Evolutionary conservation across 2,888 invertebrate genomes (phyloP).

Genomic region (Cantharis rufa): DNA sequence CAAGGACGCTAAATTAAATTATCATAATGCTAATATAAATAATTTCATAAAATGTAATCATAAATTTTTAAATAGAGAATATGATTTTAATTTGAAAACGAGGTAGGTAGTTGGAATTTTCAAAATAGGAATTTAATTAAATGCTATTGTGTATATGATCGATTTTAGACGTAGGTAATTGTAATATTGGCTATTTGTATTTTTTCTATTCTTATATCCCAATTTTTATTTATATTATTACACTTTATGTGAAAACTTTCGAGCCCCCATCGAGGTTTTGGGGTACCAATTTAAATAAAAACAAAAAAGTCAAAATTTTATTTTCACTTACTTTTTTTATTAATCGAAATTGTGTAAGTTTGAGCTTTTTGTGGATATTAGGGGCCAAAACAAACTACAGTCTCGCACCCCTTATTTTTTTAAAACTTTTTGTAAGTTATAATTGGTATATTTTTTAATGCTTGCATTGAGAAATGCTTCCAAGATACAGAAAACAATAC

Average conservation of each 20-base stretch:
- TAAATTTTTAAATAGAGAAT: neutral
- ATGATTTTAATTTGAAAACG: neutral
- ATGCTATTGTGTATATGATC: conserved; percentile 21
- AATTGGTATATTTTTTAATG: neutral
- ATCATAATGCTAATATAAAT: neutral
- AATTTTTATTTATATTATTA: neutral
- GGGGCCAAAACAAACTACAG: neutral
- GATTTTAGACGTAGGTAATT: conserved; percentile 12
- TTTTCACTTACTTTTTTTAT: neutral
- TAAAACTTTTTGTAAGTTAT: neutral
- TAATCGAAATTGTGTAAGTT: neutral
- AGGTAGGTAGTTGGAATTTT: neutral
- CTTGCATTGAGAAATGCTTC: neutral
- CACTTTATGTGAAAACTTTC: neutral
- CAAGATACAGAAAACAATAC: neutral
- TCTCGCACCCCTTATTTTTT: neutral
- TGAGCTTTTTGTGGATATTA: neutral
- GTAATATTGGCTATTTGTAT: conserved; percentile 18
- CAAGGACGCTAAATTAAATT: neutral
- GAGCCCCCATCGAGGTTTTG: neutral
- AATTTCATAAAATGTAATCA: neutral
- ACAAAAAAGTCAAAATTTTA: neutral
- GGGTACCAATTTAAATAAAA: neutral
- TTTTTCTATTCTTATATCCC: conserved; percentile 8
- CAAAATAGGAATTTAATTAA: conserved; percentile 22